phyloP scores from a whole-genome alignment of 37 sponge, comb jelly and placozoan genomes.

The Dysidea cf. avara region DNA sequence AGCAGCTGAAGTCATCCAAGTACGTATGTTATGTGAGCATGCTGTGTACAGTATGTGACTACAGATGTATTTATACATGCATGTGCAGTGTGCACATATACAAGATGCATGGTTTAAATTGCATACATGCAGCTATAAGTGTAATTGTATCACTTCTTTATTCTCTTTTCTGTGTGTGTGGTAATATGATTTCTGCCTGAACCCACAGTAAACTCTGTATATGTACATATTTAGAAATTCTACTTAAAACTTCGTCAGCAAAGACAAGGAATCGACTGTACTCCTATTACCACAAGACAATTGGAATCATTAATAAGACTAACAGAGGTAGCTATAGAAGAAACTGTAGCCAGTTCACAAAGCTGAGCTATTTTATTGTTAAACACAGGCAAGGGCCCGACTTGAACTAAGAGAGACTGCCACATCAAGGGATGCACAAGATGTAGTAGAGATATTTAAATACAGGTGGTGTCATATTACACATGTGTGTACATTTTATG shows the following conservation, averaged over 20 bases:
- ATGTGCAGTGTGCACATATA: too few relatives aligned
- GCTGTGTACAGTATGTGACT: too few relatives aligned
- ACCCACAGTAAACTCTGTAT: too few relatives aligned
- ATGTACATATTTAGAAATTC: constrained; percentile 61
- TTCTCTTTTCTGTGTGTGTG: too few relatives aligned
- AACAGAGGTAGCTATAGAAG: constrained; percentile 61
- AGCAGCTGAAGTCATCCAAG: constrained; percentile 83
- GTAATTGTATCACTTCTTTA: too few relatives aligned
- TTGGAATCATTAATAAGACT: constrained; percentile 96
- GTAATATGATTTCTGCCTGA: too few relatives aligned
- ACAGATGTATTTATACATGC: too few relatives aligned
- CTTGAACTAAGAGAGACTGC: constrained; percentile 81
- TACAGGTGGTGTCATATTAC: constrained; percentile 27
- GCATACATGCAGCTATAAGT: too few relatives aligned
- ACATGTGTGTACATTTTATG: not conserved
- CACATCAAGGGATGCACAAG: constrained; percentile 79
- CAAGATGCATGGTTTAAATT: too few relatives aligned
- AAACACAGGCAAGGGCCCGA: constrained; percentile 75
- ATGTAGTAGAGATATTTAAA: constrained; percentile 94
- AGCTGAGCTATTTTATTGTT: not conserved
- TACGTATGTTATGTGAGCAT: too few relatives aligned
- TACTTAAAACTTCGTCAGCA: constrained; percentile 82
- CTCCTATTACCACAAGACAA: constrained; percentile 94
- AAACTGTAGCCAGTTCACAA: not conserved
- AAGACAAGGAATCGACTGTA: constrained; percentile 63